Base-by-base conservation (phyloP, 2,888 invertebrate species). In the Melieria omissa region DNA sequence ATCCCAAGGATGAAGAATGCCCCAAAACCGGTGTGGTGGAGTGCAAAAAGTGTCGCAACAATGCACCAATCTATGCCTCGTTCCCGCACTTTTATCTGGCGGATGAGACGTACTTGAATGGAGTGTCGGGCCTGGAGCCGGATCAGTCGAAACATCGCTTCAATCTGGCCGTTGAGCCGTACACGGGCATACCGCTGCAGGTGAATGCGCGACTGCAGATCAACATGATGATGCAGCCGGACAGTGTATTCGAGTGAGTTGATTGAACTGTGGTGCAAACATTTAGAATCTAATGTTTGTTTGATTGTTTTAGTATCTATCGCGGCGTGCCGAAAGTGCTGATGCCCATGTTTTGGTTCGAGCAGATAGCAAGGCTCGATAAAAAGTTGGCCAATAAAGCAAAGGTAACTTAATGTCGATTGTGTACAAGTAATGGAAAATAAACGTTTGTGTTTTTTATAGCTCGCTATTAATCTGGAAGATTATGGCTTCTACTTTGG, bases 61-160 rank as follows among this genome's bases (percentile, higher is more conserved):
- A 92, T 65, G 94, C 95, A n/a, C 96, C 96, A 0, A 93, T 93
- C 12, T 93, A 92, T 85, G 90, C 95, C 42, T 93, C 94, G 0
- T 91, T 92, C 79, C 96, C 96, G 0, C 95, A 96, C 85, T 95
- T 95, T 87, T 91, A 92, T 77, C 84, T 92, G 80, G 91, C 92
- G 0, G 93, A 95, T 86, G 88, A 90, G 0, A 88, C 88, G 75
- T 95, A 94, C 80, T 81, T 88, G 9, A 80, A 89, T 70, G 89
- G 89, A 54, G 88, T 96, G 0, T 87, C 87, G 0, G 95, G 95
- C 0, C 85, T 96, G 81, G 81, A 88, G 0, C 94, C 96, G 0
- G 87, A 89, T 0, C 87, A 90, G 65, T 88, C 89, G 0, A 85
- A 89, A 72, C 93, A 95, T 86, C 89, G 91, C 82, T 92, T 94